Evolutionary conservation across 2,888 invertebrate species (phyloP), one percentile per base, ranked within the genome.

Genomic region (Subacronicta megacephala): DNA sequence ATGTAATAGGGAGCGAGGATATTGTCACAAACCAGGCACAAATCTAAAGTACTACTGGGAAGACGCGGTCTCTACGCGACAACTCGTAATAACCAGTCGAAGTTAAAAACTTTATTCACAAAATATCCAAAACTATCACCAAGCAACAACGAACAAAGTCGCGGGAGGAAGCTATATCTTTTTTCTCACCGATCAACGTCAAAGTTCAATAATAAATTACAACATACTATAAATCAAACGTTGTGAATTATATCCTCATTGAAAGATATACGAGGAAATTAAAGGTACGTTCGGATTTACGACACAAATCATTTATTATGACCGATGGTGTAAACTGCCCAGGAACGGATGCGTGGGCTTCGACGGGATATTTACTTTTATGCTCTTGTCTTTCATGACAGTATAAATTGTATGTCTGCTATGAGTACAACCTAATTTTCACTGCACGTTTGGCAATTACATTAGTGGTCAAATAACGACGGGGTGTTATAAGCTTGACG

Each of bases 251-350:
- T 63, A 38, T 63, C 43, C 44, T 35, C 7, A 31, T 12, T 13
- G 51, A 57, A 38, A 52, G 47, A 57, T 51, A 57, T 69, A 65
- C 33, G 69, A 36, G 20, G 2, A 29, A 42, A 45, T 62, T 68
- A 46, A 41, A 55, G 41, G 37, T 29, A 44, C 18, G 62, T 16
- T 43, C 4, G 38, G 42, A 64, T 64, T 63, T 62, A 68, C 37
- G 62, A 62, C 45, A 38, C 41, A 68, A 68, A 64, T 68, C 33
- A 68, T 62, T 64, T 49, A 46, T 62, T 55, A 62, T 68, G 69
- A 62, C 55, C 38, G 64, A 36, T 68, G 69, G 62, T 68, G 69
- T 68, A 55, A 68, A 62, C 49, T 54, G 44, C 44, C 26, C 33
- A 17, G 47, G 12, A 23, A 33, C 36, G 37, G 36, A 26, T 47